These are phyloP conservation scores for Apostichopus leukothele DNA, from an alignment of 53 echinoderm and acorn worm genomes.

Conservation along the genomic window DNA sequence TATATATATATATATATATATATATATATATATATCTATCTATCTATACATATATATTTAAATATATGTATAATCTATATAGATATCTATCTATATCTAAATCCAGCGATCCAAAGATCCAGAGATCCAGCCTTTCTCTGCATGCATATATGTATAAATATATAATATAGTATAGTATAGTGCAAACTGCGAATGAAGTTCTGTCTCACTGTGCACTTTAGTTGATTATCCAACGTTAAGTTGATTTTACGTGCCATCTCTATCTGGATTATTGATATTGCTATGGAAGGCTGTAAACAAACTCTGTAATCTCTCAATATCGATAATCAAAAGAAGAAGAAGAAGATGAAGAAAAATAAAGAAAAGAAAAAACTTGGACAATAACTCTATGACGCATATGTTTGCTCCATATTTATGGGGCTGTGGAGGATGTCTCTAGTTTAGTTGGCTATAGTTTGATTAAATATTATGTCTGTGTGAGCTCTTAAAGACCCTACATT, in stretches of 20 bases:
- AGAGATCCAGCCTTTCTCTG: no score
- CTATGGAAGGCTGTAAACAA: conserved; percentile 3
- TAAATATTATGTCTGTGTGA: not conserved
- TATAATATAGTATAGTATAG: no score
- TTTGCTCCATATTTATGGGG: not conserved
- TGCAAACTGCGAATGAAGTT: not conserved
- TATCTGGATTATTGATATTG: not conserved
- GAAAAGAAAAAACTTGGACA: not conserved
- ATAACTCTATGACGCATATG: not conserved
- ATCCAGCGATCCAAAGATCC: no score
- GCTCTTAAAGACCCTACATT: not conserved
- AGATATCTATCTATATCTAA: no score
- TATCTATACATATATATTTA: no score
- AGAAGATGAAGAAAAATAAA: not conserved
- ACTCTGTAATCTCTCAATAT: not conserved
- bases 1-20: no score
- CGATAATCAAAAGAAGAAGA: not conserved
- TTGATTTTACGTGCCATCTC: not conserved
- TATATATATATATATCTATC: no score
- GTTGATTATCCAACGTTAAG: not conserved
- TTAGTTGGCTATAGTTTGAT: not conserved
- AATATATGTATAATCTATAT: no score
- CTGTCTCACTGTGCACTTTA: not conserved
- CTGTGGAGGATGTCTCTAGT: not conserved
- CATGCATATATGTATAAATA: no score